A percentile compares a stretch with the other conserved stretches of the same genome.
Conservation (phyloP, 2,113 vertebrate species). For the Oplegnathus fasciatus region DNA sequence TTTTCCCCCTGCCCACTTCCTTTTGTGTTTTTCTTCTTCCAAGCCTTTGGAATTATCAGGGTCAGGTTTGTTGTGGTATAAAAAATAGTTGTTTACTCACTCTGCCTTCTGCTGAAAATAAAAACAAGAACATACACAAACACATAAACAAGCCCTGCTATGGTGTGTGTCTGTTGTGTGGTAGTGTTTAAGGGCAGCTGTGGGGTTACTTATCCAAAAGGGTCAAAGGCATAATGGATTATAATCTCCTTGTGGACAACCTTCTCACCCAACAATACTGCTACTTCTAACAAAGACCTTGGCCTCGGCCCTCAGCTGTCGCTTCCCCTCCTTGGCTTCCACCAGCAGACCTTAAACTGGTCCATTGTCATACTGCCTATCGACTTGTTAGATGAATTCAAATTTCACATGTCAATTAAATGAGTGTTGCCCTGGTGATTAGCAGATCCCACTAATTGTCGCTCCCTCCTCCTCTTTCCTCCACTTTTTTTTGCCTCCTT, state of each 20-base stretch:
- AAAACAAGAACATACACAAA: slow-evolving; percentile 42
- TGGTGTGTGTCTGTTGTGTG: slow-evolving; percentile 33
- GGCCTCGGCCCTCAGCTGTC: slow-evolving; percentile 75
- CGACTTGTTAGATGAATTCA: slow-evolving; percentile 85
- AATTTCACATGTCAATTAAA: slow-evolving; percentile 87
- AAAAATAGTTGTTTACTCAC: slow-evolving; percentile 63
- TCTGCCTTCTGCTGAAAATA: slow-evolving; percentile 53
- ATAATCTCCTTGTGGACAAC: slow-evolving; percentile 76
- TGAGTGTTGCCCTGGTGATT: slow-evolving; percentile 85
- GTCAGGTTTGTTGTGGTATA: slow-evolving; percentile 63
- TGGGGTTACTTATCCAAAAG: slow-evolving; percentile 67
- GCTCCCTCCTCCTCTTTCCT: slow-evolving; percentile 69
- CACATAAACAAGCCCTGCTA: slow-evolving; percentile 39
- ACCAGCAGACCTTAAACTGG: slow-evolving; percentile 61
- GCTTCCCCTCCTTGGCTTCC: slow-evolving; percentile 67
- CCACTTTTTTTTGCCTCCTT: slow-evolving; percentile 61
- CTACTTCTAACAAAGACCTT: slow-evolving; percentile 73
- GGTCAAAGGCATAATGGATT: slow-evolving; percentile 75
- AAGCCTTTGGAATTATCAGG: slow-evolving; percentile 59
- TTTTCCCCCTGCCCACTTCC: slow-evolving; percentile 41
- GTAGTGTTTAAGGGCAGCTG: slow-evolving; percentile 26
- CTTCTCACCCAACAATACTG: slow-evolving; percentile 61
- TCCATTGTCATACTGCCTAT: slow-evolving; percentile 79
- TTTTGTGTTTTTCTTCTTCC: slow-evolving; percentile 47
- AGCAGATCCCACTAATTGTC: slow-evolving; percentile 86